Evolutionary conservation across 2,888 invertebrate species (phyloP).

Genomic region (Thalpophila matura): DNA sequence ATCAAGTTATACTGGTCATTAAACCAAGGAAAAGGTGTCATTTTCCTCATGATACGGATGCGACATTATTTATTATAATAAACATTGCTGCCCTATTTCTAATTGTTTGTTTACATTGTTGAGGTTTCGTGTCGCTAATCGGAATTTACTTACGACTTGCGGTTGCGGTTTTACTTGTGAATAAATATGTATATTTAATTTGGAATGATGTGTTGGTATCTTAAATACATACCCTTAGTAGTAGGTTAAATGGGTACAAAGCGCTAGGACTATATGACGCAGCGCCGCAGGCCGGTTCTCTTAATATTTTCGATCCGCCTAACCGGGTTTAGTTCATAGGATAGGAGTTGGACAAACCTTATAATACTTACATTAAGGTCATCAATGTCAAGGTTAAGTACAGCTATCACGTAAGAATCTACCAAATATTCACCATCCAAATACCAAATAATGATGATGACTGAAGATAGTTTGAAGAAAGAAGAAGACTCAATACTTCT

Average conservation of each 20-base stretch:
- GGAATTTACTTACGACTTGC: constrained; percentile 19
- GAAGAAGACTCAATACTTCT: too few relatives aligned
- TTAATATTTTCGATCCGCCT: too few relatives aligned
- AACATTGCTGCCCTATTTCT: constrained; percentile 43
- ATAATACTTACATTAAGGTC: too few relatives aligned
- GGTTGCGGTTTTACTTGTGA: constrained; percentile 16
- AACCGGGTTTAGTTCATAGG: too few relatives aligned
- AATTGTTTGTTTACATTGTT: constrained; percentile 50
- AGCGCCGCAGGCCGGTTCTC: too few relatives aligned
- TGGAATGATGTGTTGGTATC: neutral
- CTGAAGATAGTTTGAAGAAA: too few relatives aligned
- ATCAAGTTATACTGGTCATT: constrained; percentile 9
- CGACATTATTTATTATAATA: constrained; percentile 22
- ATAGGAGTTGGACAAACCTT: too few relatives aligned
- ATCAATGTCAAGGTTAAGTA: too few relatives aligned
- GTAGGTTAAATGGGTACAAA: neutral
- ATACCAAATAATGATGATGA: too few relatives aligned
- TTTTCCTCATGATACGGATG: constrained; percentile 53
- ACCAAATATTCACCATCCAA: too few relatives aligned
- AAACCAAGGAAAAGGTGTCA: constrained; percentile 4
- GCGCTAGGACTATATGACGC: too few relatives aligned
- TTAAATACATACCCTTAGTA: constrained; percentile 12
- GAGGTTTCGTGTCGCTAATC: constrained; percentile 77
- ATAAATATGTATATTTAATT: constrained; percentile 14
- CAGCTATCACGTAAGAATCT: too few relatives aligned